A percentile compares a stretch with the other conserved stretches of the same genome.
These are phyloP conservation scores for Pogonognathellus flavescens DNA, from an alignment of 1,140 invertebrate species.

Conservation along the genomic window DNA sequence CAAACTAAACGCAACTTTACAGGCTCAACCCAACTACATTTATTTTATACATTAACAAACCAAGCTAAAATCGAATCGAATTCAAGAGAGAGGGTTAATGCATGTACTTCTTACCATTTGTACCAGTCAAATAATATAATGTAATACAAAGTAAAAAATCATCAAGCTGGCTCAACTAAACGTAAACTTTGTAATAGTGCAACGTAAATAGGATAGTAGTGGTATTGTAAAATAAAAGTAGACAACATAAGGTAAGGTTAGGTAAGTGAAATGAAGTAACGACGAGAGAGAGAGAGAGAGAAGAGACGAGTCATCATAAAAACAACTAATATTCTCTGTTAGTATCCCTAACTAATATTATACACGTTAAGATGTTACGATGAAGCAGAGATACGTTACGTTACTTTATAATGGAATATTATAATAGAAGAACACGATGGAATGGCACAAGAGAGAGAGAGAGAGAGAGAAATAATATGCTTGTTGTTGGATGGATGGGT, in stretches of 20 bases:
- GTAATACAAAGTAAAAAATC: not conserved
- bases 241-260: constrained; percentile 32
- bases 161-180: not conserved
- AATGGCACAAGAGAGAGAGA: not conserved
- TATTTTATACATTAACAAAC: constrained; percentile 5
- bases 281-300: constrained; percentile 1
- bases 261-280: constrained; percentile 8
- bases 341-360: no score
- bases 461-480: not conserved
- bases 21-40: not conserved
- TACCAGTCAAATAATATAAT: not conserved
- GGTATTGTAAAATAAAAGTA: constrained; percentile 10
- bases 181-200: not conserved
- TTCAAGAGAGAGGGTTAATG: not conserved
- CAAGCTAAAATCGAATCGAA: constrained; percentile 23
- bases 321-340: not conserved
- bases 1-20: not conserved
- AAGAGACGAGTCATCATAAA: constrained; percentile 48
- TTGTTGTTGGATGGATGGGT: not conserved
- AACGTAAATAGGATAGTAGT: not conserved
- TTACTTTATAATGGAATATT: not conserved
- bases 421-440: not conserved
- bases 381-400: not conserved
- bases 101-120: not conserved
- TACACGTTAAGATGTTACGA: not conserved